Base-by-base conservation (phyloP, 2,888 invertebrate species). In the Rhorus exstirpatorius region DNA sequence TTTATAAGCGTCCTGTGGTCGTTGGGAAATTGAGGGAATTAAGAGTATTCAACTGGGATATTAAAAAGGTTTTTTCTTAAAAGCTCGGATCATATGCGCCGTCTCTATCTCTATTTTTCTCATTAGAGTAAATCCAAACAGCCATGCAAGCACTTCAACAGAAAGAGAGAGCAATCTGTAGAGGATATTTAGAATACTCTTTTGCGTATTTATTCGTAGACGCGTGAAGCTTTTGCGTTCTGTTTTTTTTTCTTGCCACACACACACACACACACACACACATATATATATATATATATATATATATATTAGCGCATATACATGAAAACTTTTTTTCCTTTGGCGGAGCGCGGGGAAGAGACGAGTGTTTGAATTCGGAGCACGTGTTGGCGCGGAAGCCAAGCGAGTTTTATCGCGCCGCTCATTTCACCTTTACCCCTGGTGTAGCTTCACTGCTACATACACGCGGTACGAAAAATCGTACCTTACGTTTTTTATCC, bases 321-420 rank as follows among this genome's bases (percentile, higher is more conserved):
- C 10, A 46, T 3, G n/a, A 46, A 38, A 35, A 46, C 0, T 49
- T 35, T 38, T 21, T 72, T 53, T 14, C 44, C 53, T 71, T 78
- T 71, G 55, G 70, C n/a, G 46, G 35, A 67, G 8, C 55, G 17
- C 14, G 41, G 17, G 44, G 17, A 6, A 31, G 58, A 38, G 38
- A 49, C 35, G 38, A 61, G 72, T 77, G 67, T 81, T 77, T 72
- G 67, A 72, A 81, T 77, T 81, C 81, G 72, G 77, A 46, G 72
- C 81, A 81, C 81, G 81, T 81, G 81, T 77, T 81, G 81, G 81
- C 77, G 81, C 67, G 81, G 81, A 81, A 77, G 81, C 81, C 81
- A 77, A 81, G 60, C 81, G 81, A 77, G 81, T 81, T 81, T 81
- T 81, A 81, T 81, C 81, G 81, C 67, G 49, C 67, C 77, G 44